phyloP scores from a whole-genome alignment of 2,888 invertebrate genomes.

The Thyatira batis region DNA sequence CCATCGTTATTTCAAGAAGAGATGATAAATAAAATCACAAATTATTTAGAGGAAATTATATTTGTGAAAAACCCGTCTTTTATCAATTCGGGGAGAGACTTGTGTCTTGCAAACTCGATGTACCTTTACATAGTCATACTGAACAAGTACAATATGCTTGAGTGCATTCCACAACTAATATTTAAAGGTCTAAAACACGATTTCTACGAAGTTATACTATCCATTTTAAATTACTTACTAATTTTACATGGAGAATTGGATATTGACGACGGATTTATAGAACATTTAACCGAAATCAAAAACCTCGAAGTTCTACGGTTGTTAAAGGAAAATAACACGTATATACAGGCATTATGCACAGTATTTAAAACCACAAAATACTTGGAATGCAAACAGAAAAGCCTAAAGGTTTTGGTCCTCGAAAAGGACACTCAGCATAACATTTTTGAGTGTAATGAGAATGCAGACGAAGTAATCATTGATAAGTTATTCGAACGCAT shows the following conservation, averaged over 20 bases:
- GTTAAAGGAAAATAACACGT: conserved; percentile 29
- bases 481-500: conserved; percentile 43
- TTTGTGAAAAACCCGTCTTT: conserved; percentile 21
- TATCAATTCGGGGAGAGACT: conserved; percentile 44
- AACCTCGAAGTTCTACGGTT: conserved; percentile 22
- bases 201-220: conserved; percentile 45
- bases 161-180: conserved; percentile 22
- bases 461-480: conserved; percentile 31
- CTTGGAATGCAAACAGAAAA: conserved; percentile 60
- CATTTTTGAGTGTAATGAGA: conserved; percentile 34
- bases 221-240: conserved; percentile 43
- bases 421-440: conserved; percentile 46
- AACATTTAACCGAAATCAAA: conserved; percentile 36
- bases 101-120: conserved; percentile 48
- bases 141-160: conserved; percentile 16
- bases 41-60: conserved; percentile 34
- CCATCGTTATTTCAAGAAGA: conserved; percentile 33
- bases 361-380: conserved; percentile 43
- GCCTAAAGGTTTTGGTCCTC: conserved; percentile 50
- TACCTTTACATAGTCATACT: conserved; percentile 35
- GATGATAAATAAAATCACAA: conserved; percentile 25
- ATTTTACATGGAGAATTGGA: conserved; percentile 37
- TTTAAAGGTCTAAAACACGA: conserved; percentile 35
- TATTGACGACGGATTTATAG: conserved; percentile 38
- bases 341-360: conserved; percentile 38